Evolutionary conservation across 2,797 vertebrate genomes (phyloP), one percentile per base, ranked within the genome.

Genomic region (Sorex maritimensis): DNA sequence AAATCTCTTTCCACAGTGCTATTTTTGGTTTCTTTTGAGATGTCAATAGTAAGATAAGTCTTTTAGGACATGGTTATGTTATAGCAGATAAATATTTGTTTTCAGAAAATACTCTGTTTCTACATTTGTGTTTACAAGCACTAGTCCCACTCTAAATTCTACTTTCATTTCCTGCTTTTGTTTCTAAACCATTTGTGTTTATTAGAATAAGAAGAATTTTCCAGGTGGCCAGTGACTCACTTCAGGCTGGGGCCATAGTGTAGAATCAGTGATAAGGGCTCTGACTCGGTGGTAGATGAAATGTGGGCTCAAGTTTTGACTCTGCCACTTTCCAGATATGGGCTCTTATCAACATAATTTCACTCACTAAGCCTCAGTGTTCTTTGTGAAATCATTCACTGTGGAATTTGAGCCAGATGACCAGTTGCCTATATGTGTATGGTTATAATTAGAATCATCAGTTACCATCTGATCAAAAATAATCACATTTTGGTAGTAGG

Each of bases 161-260:
- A 12, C 24, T 96, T 72, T 88, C 63, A 4, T 69, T 93, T 95
- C 41, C 44, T 82, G 65, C 63, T n/a, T 96, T 96, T 95, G 90
- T 95, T 95, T 94, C 86, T 93, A 94, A 92, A 95, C 81, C 84
- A 69, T 68, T 41, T 69, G 68, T 95, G 78, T 89, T 93, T 92
- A 75, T 38, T 73, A 85, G 68, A 69, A 67, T 58, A 73, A 93
- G 38, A 67, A 75, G 87, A 69, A n/a, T 52, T 93, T 94, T 90
- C 85, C 82, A 92, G 78, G 88, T 30, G 2, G 26, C 38, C 34
- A 11, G 23, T 79, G 89, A 82, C 86, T 94, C 78, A 79, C 3
- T 75, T 8, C 68, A 67, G 61, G 30, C 41, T 72, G 9, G 91
- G 91, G 30, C 12, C 73, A 67, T 17, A 58, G 8, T 44, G 58